Conservation (phyloP, 2,888 invertebrate species). For the Pseudoips prasinana region DNA sequence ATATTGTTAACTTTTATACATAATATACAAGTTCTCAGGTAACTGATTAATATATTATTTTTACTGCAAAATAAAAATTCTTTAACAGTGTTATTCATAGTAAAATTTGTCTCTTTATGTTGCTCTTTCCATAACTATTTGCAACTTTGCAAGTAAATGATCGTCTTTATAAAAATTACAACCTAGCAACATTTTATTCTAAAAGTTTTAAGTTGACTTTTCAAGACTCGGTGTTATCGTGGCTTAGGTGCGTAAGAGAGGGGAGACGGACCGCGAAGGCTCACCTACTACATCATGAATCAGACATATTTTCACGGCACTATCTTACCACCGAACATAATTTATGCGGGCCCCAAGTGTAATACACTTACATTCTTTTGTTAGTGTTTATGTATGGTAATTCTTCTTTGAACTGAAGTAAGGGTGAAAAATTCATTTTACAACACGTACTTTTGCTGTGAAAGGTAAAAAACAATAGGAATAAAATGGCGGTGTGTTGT, state of each 20-base stretch:
- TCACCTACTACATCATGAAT: constrained; percentile 31
- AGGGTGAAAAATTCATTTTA: no score
- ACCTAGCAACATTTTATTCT: constrained; percentile 19
- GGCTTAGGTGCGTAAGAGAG: constrained; percentile 37
- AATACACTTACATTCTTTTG: constrained; percentile 18
- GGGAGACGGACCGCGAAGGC: constrained; percentile 26
- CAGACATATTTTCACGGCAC: constrained; percentile 33
- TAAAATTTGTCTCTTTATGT: no score
- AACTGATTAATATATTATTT: no score
- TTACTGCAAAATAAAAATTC: no score
- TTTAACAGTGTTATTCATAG: no score
- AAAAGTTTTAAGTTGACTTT: constrained; percentile 29
- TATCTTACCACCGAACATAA: constrained; percentile 27
- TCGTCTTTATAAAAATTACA: constrained; percentile 5
- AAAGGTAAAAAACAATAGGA: no score
- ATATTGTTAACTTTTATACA: no score
- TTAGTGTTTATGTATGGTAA: background rate
- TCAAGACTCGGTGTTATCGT: constrained; percentile 26
- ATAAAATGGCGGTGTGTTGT: no score
- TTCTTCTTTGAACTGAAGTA: no score
- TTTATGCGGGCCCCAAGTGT: constrained; percentile 23
- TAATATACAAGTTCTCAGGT: no score
- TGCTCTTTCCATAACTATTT: no score
- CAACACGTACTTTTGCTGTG: background rate
- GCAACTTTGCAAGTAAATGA: no score